Conservation (phyloP, 2,888 invertebrate genomes). For the Ichneumon xanthorius region DNA sequence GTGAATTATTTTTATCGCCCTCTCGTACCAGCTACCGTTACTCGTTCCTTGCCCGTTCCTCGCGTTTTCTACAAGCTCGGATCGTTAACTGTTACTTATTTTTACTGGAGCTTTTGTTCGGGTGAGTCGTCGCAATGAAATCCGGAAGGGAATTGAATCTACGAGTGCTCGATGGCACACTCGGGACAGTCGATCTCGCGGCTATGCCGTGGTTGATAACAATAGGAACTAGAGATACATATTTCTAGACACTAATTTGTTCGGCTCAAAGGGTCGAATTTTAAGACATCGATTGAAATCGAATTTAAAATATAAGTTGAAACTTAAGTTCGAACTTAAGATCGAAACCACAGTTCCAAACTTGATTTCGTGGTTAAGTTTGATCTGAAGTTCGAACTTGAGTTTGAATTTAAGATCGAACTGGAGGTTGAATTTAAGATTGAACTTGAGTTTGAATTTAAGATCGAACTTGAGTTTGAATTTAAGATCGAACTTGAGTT, state of each 20-base stretch:
- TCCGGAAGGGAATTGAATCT: conserved; percentile 47
- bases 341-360: too few relatives aligned
- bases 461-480: too few relatives aligned
- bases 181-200: conserved; percentile 37
- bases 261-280: neutral
- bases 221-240: neutral
- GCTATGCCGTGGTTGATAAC: neutral
- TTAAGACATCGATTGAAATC: too few relatives aligned
- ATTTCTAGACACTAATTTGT: neutral
- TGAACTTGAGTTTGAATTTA: too few relatives aligned
- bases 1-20: conserved; percentile 60
- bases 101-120: conserved; percentile 17
- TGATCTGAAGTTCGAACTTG: too few relatives aligned
- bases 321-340: too few relatives aligned
- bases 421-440: too few relatives aligned
- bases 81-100: conserved; percentile 18
- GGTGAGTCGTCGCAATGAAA: conserved; percentile 46
- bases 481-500: too few relatives aligned
- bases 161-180: conserved; percentile 30
- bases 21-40: conserved; percentile 30
- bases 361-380: too few relatives aligned
- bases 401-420: too few relatives aligned
- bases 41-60: neutral
- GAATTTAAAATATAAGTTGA: too few relatives aligned
- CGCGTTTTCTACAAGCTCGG: conserved; percentile 4